Base-by-base conservation (phyloP, 2,888 invertebrate genomes). In the Pseudococcus jackbeardsleyi region DNA sequence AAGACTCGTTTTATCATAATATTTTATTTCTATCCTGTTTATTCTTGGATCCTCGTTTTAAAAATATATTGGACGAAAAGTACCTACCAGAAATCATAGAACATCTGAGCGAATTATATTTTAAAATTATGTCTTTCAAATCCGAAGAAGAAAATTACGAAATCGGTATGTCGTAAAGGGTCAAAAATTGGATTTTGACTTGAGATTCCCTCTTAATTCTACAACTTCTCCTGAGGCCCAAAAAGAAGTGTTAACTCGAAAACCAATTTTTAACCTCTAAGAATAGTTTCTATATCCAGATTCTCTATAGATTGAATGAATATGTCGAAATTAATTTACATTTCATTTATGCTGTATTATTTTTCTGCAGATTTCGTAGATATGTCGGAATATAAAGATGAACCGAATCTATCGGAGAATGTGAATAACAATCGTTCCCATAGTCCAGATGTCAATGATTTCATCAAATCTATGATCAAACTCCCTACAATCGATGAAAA, bases 11-110 rank as follows among this genome's bases (percentile, higher is more conserved):
- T 19, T 82, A 46, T 12, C n/a, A 46, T 17, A 46, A 82, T 82
- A 82, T 11, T n/a, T 4, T 46, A n/a, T 82, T 82, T 19, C 5
- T 46, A 9, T 82, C 79, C 0, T 82, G 79, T 46, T 19, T 82
- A 82, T 82, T 46, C 19, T 46, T 82, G 42, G 79, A 82, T 46
- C 79, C 79, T 19, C 79, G 79, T 46, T 82, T 82, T 46, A 82
- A 82, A 82, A 82, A 82, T 19, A 82, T 82, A 5, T 17, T 82
- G 6, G 79, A 46, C 6, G 79, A 82, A 19, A 33, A 82, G 19
- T 82, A 82, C 19, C 0, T 82, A 19, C 19, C 79, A 12, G 19
- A 46, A 17, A 82, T 82, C 12, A 12, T 82, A n/a, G 79, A 82
- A 19, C 79, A 82, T 46, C 22, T 82, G 8, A 46, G 79, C 46